Percentiles rank a stretch among this genome's conserved stretches.
Evolutionary conservation across 2,888 invertebrate genomes (phyloP).

Genomic region (Leptothorax acervorum): DNA sequence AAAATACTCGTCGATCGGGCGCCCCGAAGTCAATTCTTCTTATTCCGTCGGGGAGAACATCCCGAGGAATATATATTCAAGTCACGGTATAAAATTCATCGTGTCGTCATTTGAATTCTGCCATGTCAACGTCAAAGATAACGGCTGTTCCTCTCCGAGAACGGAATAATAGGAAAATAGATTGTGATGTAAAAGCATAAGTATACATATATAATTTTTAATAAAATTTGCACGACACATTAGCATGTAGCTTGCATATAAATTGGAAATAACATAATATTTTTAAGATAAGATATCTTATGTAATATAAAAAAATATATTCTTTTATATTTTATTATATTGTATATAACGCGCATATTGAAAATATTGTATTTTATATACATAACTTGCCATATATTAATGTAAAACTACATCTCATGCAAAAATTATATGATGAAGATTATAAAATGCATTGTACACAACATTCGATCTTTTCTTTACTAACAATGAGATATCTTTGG

Average conservation of each 20-base stretch:
- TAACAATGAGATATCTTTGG: neutral
- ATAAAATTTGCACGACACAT: neutral
- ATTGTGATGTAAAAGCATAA: neutral
- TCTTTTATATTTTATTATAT: neutral
- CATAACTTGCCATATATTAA: neutral
- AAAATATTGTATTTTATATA: neutral
- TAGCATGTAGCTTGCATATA: neutral
- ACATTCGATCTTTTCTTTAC: neutral
- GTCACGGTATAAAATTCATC: constrained; percentile 25
- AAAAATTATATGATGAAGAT: too few species aligned
- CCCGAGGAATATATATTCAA: constrained; percentile 35
- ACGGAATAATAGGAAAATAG: neutral
- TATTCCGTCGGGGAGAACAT: constrained; percentile 29
- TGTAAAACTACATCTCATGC: neutral
- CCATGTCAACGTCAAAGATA: neutral
- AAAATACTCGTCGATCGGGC: constrained; percentile 56
- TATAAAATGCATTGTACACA: neutral
- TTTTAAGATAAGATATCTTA: neutral
- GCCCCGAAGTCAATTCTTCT: constrained; percentile 38
- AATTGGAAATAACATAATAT: neutral
- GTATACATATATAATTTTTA: neutral
- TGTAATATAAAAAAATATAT: neutral
- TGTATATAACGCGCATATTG: neutral
- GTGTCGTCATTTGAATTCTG: neutral
- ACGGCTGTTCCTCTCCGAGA: neutral